Evolutionary conservation across 2,113 vertebrate genomes (phyloP).

Genomic region (Gambusia affinis): DNA sequence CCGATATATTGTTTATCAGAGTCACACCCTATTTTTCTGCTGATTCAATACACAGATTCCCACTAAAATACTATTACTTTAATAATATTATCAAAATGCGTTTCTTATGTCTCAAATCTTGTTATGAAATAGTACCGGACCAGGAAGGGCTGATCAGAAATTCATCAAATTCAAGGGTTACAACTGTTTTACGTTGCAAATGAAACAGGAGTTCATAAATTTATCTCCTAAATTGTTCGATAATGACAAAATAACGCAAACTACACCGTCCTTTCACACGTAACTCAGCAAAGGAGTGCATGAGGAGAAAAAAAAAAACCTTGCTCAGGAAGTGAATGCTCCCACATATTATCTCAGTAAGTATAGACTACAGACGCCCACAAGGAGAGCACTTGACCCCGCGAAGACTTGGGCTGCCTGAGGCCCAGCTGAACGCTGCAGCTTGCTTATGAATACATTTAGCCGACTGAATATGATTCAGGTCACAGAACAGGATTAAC

Average conservation of each 20-base stretch:
- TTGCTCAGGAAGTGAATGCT: neutral
- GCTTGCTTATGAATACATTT: slow-evolving; percentile 16
- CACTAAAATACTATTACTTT: too few species aligned
- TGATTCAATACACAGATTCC: too few species aligned
- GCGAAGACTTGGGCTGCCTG: slow-evolving; percentile 1
- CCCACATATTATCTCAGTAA: neutral
- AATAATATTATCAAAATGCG: too few species aligned
- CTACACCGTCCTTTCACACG: neutral
- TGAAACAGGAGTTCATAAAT: neutral
- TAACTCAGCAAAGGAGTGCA: neutral
- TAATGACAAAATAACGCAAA: neutral
- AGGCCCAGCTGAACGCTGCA: neutral
- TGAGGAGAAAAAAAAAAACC: neutral
- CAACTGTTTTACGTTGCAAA: neutral
- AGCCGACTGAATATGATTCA: slow-evolving; percentile 11
- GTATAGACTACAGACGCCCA: neutral
- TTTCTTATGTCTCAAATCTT: neutral
- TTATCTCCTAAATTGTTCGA: neutral
- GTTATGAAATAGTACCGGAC: too few species aligned
- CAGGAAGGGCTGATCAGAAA: neutral
- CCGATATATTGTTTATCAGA: too few species aligned
- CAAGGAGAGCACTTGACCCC: slow-evolving; percentile 20
- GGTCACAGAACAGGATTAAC: slow-evolving; percentile 18
- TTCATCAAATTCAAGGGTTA: too few species aligned
- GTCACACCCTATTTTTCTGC: too few species aligned